A percentile compares a stretch with the other conserved stretches of the same genome.
Evolutionary conservation across 2,113 vertebrate species (phyloP).

Genomic region (Trochalopteron elliotii): DNA sequence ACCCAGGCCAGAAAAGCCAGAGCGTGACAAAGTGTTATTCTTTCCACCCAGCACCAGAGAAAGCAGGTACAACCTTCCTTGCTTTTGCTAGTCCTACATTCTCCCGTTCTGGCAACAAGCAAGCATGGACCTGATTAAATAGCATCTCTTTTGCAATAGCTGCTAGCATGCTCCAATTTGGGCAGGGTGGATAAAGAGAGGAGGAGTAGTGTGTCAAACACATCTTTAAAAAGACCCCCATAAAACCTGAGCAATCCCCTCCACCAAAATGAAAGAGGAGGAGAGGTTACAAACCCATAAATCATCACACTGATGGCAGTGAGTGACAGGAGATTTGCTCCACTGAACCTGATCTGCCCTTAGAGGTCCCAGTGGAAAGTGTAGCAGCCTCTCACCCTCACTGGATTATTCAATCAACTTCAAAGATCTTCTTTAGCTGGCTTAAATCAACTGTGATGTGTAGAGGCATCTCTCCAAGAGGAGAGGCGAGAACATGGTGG

Average conservation of each 20-base stretch:
- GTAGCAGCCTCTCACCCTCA: neutral
- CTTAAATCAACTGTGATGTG: fast-evolving
- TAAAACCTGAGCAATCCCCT: neutral
- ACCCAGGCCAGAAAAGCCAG: neutral
- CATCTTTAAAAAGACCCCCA: neutral
- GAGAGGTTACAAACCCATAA: neutral
- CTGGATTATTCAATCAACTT: neutral
- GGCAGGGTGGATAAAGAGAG: neutral
- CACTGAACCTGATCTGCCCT: neutral
- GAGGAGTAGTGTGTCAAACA: neutral
- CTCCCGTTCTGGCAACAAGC: neutral
- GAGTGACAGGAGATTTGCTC: neutral
- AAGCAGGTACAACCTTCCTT: neutral
- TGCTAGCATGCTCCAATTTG: neutral
- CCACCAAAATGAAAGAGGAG: neutral
- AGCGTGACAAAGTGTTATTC: neutral
- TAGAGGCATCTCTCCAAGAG: neutral
- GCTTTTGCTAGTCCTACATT: neutral
- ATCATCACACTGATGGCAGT: neutral
- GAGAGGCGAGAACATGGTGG: fast-evolving
- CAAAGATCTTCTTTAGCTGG: neutral
- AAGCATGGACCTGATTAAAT: neutral
- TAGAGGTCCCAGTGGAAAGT: neutral
- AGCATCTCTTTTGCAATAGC: neutral
- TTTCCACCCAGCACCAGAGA: neutral